Conservation (phyloP, 2,888 invertebrate genomes). For the Chloroclystis v-ata region DNA sequence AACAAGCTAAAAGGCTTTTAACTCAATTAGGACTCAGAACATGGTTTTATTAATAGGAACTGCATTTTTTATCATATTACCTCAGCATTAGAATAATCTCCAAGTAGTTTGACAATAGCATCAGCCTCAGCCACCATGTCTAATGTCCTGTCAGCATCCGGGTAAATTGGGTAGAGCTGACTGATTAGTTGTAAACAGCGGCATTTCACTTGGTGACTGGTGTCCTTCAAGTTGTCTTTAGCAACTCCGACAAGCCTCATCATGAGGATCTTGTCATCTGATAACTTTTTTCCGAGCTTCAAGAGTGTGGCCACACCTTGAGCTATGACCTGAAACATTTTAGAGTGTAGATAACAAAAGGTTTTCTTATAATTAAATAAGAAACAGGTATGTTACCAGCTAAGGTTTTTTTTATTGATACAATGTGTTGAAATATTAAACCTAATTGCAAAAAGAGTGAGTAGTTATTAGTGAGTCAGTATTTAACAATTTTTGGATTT, state of each 20-base stretch:
- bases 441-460: no score
- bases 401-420: no score
- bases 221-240: slow-evolving; percentile 83
- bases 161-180: slow-evolving; percentile 80
- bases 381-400: no score
- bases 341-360: neutral
- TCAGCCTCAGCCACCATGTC: slow-evolving; percentile 78
- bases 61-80: no score
- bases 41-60: no score
- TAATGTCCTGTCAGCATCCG: slow-evolving; percentile 61
- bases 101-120: slow-evolving; percentile 84
- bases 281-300: slow-evolving; percentile 82
- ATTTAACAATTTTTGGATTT: no score
- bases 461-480: no score
- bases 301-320: slow-evolving; percentile 86
- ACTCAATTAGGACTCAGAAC: no score
- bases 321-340: slow-evolving; percentile 76
- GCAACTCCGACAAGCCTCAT: slow-evolving; percentile 81
- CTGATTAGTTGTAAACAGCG: slow-evolving; percentile 89
- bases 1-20: no score
- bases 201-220: slow-evolving; percentile 88
- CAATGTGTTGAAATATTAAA: no score
- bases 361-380: neutral
- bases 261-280: slow-evolving; percentile 78
- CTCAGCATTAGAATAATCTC: slow-evolving; percentile 89